Evolutionary conservation across 1,140 invertebrate species (phyloP).

Genomic region (Penaeus chinensis): DNA sequence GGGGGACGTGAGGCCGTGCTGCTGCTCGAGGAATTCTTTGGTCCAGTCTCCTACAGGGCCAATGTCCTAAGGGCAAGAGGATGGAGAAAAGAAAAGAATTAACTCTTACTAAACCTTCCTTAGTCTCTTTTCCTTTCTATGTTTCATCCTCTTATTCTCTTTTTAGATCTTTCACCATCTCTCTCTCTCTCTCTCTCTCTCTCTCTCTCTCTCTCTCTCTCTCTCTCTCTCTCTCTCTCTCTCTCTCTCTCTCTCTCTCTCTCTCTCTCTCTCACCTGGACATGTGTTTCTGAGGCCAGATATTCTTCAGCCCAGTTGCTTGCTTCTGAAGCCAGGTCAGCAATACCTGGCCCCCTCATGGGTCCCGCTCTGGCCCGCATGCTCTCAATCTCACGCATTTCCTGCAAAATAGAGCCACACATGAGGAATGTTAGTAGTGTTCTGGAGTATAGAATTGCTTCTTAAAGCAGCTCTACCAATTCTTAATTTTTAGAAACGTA

Average conservation of each 20-base stretch:
- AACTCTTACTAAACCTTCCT: not conserved
- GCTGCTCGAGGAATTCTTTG: constrained; percentile 50
- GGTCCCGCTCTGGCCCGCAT: constrained; percentile 65
- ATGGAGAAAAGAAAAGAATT: not conserved
- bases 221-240: not conserved
- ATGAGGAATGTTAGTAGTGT: not conserved
- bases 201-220: too few species aligned
- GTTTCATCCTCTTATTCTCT: too few species aligned
- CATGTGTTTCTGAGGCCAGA: constrained; percentile 71
- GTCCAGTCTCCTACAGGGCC: constrained; percentile 49
- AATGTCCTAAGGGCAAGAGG: constrained; percentile 21
- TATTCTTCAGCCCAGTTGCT: constrained; percentile 75
- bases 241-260: not conserved
- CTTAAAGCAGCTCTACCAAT: too few species aligned
- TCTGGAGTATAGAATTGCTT: not conserved
- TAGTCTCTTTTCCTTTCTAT: not conserved
- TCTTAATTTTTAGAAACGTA: too few species aligned
- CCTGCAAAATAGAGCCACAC: constrained; percentile 68
- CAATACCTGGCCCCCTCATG: constrained; percentile 71
- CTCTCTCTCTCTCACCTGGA: constrained; percentile 47
- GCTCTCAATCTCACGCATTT: constrained; percentile 78
- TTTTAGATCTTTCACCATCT: too few species aligned
- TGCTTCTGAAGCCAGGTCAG: constrained; percentile 67
- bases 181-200: too few species aligned
- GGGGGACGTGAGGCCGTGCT: constrained; percentile 45